Conservation (phyloP, 2,888 invertebrate genomes). For the Callyntrura sp. region DNA sequence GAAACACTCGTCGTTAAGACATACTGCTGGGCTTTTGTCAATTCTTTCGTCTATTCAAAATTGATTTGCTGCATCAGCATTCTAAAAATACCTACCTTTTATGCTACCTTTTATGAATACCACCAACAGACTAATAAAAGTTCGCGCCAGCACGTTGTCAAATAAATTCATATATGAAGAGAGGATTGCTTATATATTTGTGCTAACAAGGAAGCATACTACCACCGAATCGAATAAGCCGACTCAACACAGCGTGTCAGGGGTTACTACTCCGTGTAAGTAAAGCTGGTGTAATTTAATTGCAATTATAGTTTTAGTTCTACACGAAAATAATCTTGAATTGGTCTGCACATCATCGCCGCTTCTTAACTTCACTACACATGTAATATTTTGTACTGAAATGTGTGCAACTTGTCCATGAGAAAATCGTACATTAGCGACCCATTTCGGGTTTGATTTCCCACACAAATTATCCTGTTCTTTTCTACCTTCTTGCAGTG, state of each 20-base stretch:
- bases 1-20: not conserved
- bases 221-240: too few species aligned
- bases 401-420: slow-evolving; percentile 10
- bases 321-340: too few species aligned
- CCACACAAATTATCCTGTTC: slow-evolving; percentile 13
- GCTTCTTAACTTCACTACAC: not conserved
- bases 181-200: not conserved
- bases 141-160: not conserved
- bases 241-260: too few species aligned
- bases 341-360: too few species aligned
- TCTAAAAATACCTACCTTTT: not conserved
- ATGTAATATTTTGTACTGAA: not conserved
- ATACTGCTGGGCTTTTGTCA: slow-evolving; percentile 44
- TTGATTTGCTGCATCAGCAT: slow-evolving; percentile 35
- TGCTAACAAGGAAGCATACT: too few species aligned
- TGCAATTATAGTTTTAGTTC: too few species aligned
- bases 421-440: slow-evolving; percentile 9
- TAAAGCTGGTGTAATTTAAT: too few species aligned
- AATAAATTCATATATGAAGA: not conserved
- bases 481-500: not conserved
- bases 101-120: not conserved
- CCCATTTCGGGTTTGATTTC: slow-evolving; percentile 33
- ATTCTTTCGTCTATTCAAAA: not conserved
- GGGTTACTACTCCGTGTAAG: too few species aligned
- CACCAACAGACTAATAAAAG: not conserved